Evolutionary conservation across 2,888 invertebrate species (phyloP), one percentile per base, ranked within the genome.

Genomic region (Orthonychiurus folsomi): DNA sequence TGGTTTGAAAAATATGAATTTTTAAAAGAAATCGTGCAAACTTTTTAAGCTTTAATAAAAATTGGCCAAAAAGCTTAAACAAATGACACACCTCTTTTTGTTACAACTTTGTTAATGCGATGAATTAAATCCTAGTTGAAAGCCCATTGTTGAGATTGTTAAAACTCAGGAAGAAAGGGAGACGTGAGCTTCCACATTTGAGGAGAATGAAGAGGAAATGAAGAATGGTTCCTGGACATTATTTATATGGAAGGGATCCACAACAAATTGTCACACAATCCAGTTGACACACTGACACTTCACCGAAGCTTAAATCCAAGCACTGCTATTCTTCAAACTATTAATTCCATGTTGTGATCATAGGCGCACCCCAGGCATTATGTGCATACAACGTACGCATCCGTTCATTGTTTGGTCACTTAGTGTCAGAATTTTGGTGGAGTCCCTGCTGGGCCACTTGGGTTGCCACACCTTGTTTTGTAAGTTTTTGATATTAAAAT

Each of bases 41-140:
- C n/a, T n/a, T n/a, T n/a, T n/a, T n/a, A n/a, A n/a, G n/a, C n/a
- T n/a, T n/a, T n/a, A n/a, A n/a, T n/a, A n/a, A n/a, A n/a, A n/a
- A n/a, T n/a, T n/a, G n/a, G n/a, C n/a, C n/a, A n/a, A n/a, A n/a
- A n/a, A n/a, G n/a, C n/a, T n/a, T n/a, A n/a, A n/a, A n/a, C n/a
- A n/a, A n/a, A n/a, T n/a, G n/a, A n/a, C n/a, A n/a, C n/a, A n/a
- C 56, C 18, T 26, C 56, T 27, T 56, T 28, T 27, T 37, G 37
- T 47, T 27, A 5, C 20, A 25, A 21, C 20, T 47, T 47, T 28
- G 20, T 37, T 47, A 21, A 28, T 28, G 24, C 52, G 52, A 59
- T 18, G 25, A n/a, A 9, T 58, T 26, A 48, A 47, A 15, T 23
- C 24, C 58, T 52, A 20, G 18, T 59, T 27, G 27, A 26, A 23